phyloP scores from a whole-genome alignment of 2,888 invertebrate species.

The Yponomeuta malinellus region DNA sequence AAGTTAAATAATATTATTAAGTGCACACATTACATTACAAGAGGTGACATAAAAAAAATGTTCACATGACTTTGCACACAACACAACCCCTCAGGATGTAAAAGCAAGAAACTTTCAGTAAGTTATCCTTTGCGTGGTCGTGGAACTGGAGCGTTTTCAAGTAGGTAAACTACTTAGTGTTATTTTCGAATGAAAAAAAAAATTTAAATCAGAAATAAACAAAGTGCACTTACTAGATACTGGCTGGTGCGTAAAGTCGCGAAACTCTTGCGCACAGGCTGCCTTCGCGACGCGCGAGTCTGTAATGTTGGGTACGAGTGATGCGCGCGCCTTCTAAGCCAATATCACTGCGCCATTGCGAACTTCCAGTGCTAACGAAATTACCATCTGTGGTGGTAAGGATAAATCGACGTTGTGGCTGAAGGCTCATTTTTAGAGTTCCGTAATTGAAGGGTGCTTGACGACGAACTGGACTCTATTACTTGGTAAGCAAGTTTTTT shows the following conservation, averaged over 20 bases:
- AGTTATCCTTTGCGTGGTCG: too few relatives aligned
- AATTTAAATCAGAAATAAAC: not conserved
- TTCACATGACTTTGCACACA: too few relatives aligned
- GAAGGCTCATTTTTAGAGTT: not conserved
- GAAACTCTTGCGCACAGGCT: not conserved
- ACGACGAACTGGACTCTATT: too few relatives aligned
- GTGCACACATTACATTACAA: too few relatives aligned
- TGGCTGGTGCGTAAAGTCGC: not conserved
- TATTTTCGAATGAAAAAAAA: not conserved
- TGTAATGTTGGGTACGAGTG: not conserved
- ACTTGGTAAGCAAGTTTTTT: too few relatives aligned
- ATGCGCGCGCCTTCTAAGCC: not conserved
- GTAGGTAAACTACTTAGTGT: too few relatives aligned
- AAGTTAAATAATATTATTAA: too few relatives aligned
- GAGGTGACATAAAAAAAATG: too few relatives aligned
- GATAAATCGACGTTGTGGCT: not conserved
- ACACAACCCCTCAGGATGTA: too few relatives aligned
- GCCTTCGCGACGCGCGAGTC: not conserved
- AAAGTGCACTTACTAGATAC: not conserved
- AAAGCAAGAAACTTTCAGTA: too few relatives aligned
- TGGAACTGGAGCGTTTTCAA: too few relatives aligned
- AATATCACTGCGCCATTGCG: not conserved
- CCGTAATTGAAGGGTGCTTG: not conserved
- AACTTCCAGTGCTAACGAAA: not conserved
- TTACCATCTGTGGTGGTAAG: not conserved